Base-by-base conservation (phyloP, 1,140 invertebrate genomes). In the Bombus pascuorum region DNA sequence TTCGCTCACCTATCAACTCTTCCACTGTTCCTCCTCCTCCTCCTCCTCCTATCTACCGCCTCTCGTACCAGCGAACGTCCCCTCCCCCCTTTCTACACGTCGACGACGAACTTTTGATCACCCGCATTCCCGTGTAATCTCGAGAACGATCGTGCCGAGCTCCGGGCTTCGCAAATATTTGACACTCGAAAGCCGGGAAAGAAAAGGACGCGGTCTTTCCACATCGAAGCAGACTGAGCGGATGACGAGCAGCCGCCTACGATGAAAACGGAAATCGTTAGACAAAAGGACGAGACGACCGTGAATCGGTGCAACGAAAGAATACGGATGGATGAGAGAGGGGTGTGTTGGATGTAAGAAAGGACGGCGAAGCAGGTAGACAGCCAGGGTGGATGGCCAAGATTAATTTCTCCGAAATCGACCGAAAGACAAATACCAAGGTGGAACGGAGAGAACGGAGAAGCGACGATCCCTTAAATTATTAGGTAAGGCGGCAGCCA, bases 21-120 rank as follows among this genome's bases (percentile, higher is more conserved):
- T 39, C n/a, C 44, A 8, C 47, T 22, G 18, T 53, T 25, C 62
- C 28, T 70, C 12, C 53, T 53, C 28, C 15, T 10, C 62, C 44
- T 2, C 6, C 65, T 22, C 34, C 18, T 62, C 62, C 62, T 5
- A 65, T 32, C 62, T 32, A 65, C n/a, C 62, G 62, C 62, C 47
- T 53, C 18, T 22, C 47, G 47, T 53, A 22, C 28, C 62, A 32
- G 2, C 28, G 1, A 62, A 2, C 72, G 13, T n/a, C 62, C 34
- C 34, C 42, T 8, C 28, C 2, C 13, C 65, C 32, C 18, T 79
- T 71, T 83, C 80, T 81, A 57, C 47, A 53, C 77, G 74, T 68
- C 65, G 44, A 76, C 72, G 85, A 90, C 85, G 86, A 94, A 94
- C 93, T 94, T 94, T 92, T 94, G 93, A 94, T 94, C 94, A 94